These are phyloP conservation scores for Apomyelois bistriatella DNA, from an alignment of 2,888 invertebrate species.

Conservation along the genomic window DNA sequence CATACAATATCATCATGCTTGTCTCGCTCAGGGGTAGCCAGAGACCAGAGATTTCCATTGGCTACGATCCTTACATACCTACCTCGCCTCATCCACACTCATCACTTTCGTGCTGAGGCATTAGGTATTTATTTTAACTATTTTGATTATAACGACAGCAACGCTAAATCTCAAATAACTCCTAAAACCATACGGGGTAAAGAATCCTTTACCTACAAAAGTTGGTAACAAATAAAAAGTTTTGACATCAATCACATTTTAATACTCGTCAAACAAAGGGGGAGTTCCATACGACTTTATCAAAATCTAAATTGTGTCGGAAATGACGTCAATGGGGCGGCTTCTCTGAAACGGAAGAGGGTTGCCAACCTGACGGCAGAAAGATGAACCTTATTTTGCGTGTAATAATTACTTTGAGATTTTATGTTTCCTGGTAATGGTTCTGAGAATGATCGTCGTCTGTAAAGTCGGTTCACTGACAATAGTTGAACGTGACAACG, in stretches of 20 bases:
- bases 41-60: too few relatives aligned
- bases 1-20: too few relatives aligned
- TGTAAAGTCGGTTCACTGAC: too few relatives aligned
- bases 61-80: too few relatives aligned
- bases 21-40: too few relatives aligned
- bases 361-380: slow-evolving; percentile 2
- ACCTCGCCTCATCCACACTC: too few relatives aligned
- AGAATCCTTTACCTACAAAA: not conserved
- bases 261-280: not conserved
- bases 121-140: too few relatives aligned
- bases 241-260: slow-evolving; percentile 9
- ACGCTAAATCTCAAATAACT: not conserved
- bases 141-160: too few relatives aligned
- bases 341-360: not conserved
- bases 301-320: slow-evolving; percentile 12
- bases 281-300: slow-evolving; percentile 4
- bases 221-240: not conserved
- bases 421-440: not conserved
- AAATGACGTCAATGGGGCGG: slow-evolving; percentile 11
- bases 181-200: not conserved
- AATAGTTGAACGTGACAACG: too few relatives aligned
- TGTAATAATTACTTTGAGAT: not conserved
- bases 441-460: too few relatives aligned
- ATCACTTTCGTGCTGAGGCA: too few relatives aligned
- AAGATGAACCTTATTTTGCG: slow-evolving; percentile 5